Conservation (phyloP, 2,113 vertebrate genomes). For the Sorex fumeus region DNA sequence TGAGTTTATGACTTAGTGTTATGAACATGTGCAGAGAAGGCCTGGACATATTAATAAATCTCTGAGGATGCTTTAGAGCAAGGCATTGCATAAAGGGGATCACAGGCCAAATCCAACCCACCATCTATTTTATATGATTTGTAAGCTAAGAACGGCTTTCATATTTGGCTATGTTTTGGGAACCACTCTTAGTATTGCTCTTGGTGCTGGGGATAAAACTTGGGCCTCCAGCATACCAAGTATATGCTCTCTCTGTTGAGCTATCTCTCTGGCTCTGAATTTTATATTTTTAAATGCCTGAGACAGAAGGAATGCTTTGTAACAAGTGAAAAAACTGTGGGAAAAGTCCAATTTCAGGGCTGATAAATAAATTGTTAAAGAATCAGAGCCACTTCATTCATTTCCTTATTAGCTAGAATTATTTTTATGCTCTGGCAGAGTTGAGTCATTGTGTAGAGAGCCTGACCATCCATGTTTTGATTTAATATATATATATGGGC, state of each 20-base stretch:
- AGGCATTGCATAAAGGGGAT: background rate
- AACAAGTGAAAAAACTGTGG: background rate
- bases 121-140: background rate
- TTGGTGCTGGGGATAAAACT: too few relatives aligned
- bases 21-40: background rate
- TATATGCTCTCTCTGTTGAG: too few relatives aligned
- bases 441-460: background rate
- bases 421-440: background rate
- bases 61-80: background rate
- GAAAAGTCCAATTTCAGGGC: constrained; percentile 6
- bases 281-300: constrained; percentile 15
- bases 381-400: background rate
- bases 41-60: background rate
- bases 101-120: background rate
- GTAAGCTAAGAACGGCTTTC: background rate
- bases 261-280: too few relatives aligned
- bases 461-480: too few relatives aligned
- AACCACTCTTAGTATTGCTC: too few relatives aligned
- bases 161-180: too few relatives aligned
- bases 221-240: too few relatives aligned
- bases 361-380: background rate
- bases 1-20: background rate
- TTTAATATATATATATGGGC: too few relatives aligned
- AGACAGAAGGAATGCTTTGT: background rate
- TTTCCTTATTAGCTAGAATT: background rate